Base-by-base conservation (phyloP, 2,797 vertebrate genomes). In the Leucoraja ocellata region DNA sequence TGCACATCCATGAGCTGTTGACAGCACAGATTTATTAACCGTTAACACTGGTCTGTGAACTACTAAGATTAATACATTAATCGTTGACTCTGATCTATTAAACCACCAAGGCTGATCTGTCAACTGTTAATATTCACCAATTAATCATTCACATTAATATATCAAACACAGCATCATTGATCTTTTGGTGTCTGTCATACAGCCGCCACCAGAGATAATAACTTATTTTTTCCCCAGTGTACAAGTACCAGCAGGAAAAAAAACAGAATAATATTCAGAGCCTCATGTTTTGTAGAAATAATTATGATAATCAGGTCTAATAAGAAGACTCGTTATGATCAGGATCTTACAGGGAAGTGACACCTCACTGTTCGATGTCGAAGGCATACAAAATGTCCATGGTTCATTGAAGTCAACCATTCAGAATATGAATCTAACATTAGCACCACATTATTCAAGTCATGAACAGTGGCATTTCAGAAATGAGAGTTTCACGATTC, bases 391-490 rank as follows among this genome's bases (percentile, higher is more conserved):
- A 88, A 88, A 65, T 88, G 14, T 65, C 61, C 63, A 65, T 36
- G 63, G 21, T 88, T 65, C 28, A 88, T 36, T 65, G 61, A 88
- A 65, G n/a, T 16, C n/a, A 36, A n/a, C 28, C 21, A 3, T n/a
- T 63, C 61, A 36, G 84, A n/a, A 68, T 68, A n/a, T 88, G 61
- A 36, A 65, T 65, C 16, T 65, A 88, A 88, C n/a, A 88, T 88
- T 18, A 65, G 2, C 14, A 32, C 68, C 16, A 58, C 28, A 65
- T 86, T 86, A 86, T 86, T 63, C 83, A 86, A 86, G 13, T 2
- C n/a, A 16, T n/a, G 63, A 68, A 21, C 16, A 68, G n/a, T 36
- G 65, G 61, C n/a, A 88, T 88, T 88, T 88, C 63, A 36, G n/a
- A 88, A 23, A 68, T 65, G 16, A 14, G 18, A 21, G n/a, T 68